phyloP scores from a whole-genome alignment of 2,797 vertebrate genomes.

The Bucorvus abyssinicus region DNA sequence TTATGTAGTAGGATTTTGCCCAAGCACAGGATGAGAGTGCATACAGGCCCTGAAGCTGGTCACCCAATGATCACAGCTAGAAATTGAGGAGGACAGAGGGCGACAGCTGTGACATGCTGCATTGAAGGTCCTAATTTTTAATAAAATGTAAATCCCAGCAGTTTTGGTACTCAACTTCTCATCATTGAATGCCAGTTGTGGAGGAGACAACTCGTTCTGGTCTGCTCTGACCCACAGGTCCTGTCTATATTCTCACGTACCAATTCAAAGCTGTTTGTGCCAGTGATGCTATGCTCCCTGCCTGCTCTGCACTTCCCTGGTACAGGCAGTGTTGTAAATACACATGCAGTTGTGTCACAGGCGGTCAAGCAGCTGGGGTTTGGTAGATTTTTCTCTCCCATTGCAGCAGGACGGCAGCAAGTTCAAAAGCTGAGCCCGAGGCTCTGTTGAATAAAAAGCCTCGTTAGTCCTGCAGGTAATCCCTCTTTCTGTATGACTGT shows the following conservation, averaged over 20 bases:
- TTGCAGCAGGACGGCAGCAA: not conserved
- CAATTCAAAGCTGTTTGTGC: not conserved
- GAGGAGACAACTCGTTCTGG: not conserved
- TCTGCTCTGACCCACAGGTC: not conserved
- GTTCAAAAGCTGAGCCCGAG: not conserved
- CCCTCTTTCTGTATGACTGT: not conserved
- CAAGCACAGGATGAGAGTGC: not conserved
- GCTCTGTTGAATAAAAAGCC: not conserved
- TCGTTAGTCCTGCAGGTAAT: not conserved
- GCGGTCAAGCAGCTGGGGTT: not conserved
- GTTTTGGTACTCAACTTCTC: not conserved
- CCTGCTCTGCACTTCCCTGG: not conserved
- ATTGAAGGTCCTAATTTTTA: not conserved
- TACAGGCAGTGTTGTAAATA: not conserved
- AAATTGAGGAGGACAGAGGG: not conserved
- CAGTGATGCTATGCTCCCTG: not conserved
- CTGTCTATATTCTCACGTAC: not conserved
- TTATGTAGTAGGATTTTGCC: not conserved
- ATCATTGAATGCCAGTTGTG: not conserved
- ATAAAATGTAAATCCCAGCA: not conserved
- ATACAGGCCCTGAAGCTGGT: not conserved
- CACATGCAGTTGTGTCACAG: not conserved
- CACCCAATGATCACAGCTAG: not conserved
- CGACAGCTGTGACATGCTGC: not conserved
- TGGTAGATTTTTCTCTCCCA: not conserved